Evolutionary conservation across 2,888 invertebrate genomes (phyloP).

Genomic region (Amphipyra tragopoginis): DNA sequence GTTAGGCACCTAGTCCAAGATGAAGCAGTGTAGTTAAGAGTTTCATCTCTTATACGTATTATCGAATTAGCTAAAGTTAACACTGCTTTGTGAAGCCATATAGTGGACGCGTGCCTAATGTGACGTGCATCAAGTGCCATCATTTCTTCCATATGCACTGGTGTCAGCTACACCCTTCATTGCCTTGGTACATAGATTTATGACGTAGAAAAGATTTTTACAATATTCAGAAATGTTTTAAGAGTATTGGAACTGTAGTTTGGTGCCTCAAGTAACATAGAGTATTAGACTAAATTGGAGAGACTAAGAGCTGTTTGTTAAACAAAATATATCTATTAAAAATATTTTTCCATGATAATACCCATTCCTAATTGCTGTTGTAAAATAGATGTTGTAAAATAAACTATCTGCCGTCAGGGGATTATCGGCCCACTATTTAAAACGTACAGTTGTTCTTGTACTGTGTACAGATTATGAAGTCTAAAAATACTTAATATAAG

Average conservation of each 20-base stretch:
- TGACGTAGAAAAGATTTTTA: constrained; percentile 36
- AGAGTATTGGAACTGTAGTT: constrained; percentile 41
- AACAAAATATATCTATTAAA: not conserved
- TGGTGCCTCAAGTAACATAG: constrained; percentile 45
- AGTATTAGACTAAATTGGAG: constrained; percentile 49
- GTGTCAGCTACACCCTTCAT: constrained; percentile 43
- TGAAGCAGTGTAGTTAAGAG: constrained; percentile 3
- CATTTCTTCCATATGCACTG: constrained; percentile 10
- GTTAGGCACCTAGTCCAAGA: constrained; percentile 12
- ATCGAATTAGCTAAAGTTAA: constrained; percentile 7
- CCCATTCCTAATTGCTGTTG: constrained; percentile 15
- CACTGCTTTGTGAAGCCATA: constrained; percentile 24
- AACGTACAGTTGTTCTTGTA: not conserved
- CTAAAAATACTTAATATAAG: no score
- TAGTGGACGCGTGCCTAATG: constrained; percentile 20
- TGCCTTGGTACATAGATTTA: constrained; percentile 40
- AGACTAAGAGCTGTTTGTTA: constrained; percentile 5
- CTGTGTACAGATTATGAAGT: no score
- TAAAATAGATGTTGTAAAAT: constrained; percentile 12
- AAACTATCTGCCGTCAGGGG: not conserved
- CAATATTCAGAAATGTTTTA: constrained; percentile 41
- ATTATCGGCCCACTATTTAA: constrained; percentile 1
- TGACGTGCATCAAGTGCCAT: constrained; percentile 32
- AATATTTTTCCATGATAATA: constrained; percentile 3
- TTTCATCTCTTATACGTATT: constrained; percentile 4